Evolutionary conservation across 2,113 vertebrate species (phyloP), one percentile per base, ranked within the genome.

Genomic region (Ahaetulla prasina): DNA sequence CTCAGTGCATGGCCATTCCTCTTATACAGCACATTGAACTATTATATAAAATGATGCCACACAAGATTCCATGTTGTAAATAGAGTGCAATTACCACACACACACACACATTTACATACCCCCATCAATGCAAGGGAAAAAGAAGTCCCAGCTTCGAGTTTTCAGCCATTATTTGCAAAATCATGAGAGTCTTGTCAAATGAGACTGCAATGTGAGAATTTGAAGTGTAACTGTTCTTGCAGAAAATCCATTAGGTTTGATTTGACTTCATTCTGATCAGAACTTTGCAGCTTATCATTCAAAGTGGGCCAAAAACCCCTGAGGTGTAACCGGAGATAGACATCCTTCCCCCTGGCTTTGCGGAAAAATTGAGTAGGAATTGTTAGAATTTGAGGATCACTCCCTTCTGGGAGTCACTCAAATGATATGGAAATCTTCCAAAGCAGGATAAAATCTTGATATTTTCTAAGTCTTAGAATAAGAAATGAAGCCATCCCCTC

Each of bases 171-270:
- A 86, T 47, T 54, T 89, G 20, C 86, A 92, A 92, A 89, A 86
- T 35, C 50, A 45, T 57, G 45, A 85, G 74, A 89, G 50, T 60
- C 92, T 85, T 92, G 35, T 55, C 80, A 92, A 92, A 89, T 57
- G 91, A 60, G 43, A 85, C 54, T 60, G 53, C 68, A 60, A 20
- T 20, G n/a, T 89, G 53, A n/a, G 53, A 49, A 85, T 23, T 68
- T 92, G 23, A 89, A 92, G 52, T 92, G 80, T 52, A 86, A 50
- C 92, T 47, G 60, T 63, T 92, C 74, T 63, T 85, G 88, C 92
- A 92, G 88, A 89, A 92, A 92, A 89, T 80, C 53, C 45, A 92
- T 92, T 92, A 60, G 53, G 45, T 86, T 54, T 10, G 16, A 89
- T 85, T 89, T 92, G 43, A 60, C 43, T 55, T 86, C 74, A 89